Base-by-base conservation (phyloP, 2,113 vertebrate species). In the Psephotus haematonotus region DNA sequence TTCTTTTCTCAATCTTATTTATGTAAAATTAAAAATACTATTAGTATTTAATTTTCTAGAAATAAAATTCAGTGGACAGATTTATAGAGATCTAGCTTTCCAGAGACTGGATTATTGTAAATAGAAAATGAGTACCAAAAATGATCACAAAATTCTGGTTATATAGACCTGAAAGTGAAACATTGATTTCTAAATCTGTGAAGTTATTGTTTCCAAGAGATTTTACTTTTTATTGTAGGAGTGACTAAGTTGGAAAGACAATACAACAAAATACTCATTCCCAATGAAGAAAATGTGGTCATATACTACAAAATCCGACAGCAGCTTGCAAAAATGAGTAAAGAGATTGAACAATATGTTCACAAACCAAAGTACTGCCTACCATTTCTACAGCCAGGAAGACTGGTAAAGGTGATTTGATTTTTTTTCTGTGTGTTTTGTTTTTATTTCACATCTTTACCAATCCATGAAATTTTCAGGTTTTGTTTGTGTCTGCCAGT, bases 241-340 rank as follows among this genome's bases (percentile, higher is more conserved):
- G 97, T 98, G 67, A 98, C 98, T 97, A 99, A 97, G 50, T 92
- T 99, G 78, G 99, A 99, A 97, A 98, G 98, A 86, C 98, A 99
- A 87, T 99, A 99, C 88, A 99, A 99, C 92, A 95, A 97, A 91
- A 99, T 99, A 81, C 97, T 98, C 85, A 99, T 99, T 95, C 99
- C 99, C 46, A 99, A 99, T 83, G 99, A 99, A 96, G 99, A 99
- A 93, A 98, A 97, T 28, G 99, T 99, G 44, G 98, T 99, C 63
- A 99, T 99, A 62, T 99, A 99, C 94, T 99, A 99, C 83, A 99
- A 99, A 96, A 99, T 99, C 95, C 97, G 99, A 44, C 99, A 99
- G 93, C 99, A 99, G 91, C 98, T 99, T 92, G 99, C 98, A 97
- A 99, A 99, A 81, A 96, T 99, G 88, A 98, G 98, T 31, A 99